Base-by-base conservation (phyloP, 2,797 vertebrate genomes). In the Sus cebifrons region DNA sequence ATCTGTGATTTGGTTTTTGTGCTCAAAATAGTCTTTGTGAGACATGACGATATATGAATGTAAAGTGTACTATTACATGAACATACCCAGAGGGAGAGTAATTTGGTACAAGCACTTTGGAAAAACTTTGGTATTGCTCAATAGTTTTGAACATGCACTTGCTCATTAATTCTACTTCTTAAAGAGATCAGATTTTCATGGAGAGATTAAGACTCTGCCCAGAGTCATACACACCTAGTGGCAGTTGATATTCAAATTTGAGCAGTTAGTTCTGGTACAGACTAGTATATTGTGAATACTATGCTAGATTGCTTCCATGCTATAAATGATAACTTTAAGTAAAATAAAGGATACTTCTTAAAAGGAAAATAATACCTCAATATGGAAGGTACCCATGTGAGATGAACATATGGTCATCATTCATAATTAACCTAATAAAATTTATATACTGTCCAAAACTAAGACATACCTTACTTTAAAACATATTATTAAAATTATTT, bases 361-460 rank as follows among this genome's bases (percentile, higher is more conserved):
- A 93, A 86, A 71, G 5, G 75, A 88, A 58, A 21, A 85, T 52
- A 85, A 91, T 68, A 32, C 7, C 8, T 78, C 90, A 89, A 21
- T 23, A 18, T 27, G 25, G 23, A 65, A 23, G 12, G 18, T 25
- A 75, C 14, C 17, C 11, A 32, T 1, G 4, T 79, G 54, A 95
- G 93, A 79, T 52, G 15, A 68, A 86, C 17, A 29, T 82, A 13
- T 89, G 68, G 11, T 78, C 77, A 64, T 67, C 12, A 68, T 89
- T 93, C 54, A 82, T 73, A 58, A 78, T 81, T 65, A 88, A 75
- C 21, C 67, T 74, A 86, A 89, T 64, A 86, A 82, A 89, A 83
- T 83, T 68, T 79, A 14, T 54, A 36, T 36, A 36, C 20, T 6
- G 82, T 94, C 21, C 15, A 86, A 95, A 93, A 95, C 21, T 64